Conservation (phyloP, 92 coral and sea anemone genomes). For the Palythoa grandiflora region DNA sequence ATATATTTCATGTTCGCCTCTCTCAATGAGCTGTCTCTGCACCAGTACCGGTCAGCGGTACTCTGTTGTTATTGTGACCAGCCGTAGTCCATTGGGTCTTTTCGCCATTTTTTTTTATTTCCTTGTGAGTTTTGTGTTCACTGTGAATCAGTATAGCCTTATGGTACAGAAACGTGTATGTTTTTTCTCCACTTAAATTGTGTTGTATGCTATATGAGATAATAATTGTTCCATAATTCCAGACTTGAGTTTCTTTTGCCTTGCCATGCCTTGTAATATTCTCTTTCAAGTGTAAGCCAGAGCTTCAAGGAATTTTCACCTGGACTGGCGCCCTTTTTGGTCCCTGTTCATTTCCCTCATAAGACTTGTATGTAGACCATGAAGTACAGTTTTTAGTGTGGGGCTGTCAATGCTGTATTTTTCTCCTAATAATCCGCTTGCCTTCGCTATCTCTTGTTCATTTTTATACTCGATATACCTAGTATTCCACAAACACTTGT, state of each 20-base stretch:
- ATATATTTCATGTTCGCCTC: slow-evolving; percentile 17
- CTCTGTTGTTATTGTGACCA: too few species aligned
- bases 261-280: slow-evolving; percentile 28
- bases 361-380: slow-evolving; percentile 47
- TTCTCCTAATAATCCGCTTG: slow-evolving; percentile 42
- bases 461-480: slow-evolving; percentile 22
- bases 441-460: slow-evolving; percentile 25
- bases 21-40: slow-evolving; percentile 27
- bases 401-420: slow-evolving; percentile 43
- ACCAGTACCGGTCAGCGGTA: background rate
- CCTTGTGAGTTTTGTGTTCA: too few species aligned
- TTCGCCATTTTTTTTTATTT: too few species aligned
- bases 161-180: too few species aligned
- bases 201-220: background rate
- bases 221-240: slow-evolving; percentile 34
- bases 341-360: slow-evolving; percentile 56
- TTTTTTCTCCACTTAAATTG: too few species aligned
- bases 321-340: slow-evolving; percentile 29
- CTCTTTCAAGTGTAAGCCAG: slow-evolving; percentile 49
- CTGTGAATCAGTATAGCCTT: too few species aligned
- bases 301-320: slow-evolving; percentile 54
- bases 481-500: slow-evolving; percentile 38
- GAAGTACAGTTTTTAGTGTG: slow-evolving; percentile 49
- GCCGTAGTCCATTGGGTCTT: too few species aligned
- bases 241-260: slow-evolving; percentile 38